Evolutionary conservation across 2,888 invertebrate species (phyloP), one percentile per base, ranked within the genome.

Genomic region (Sturmia bella): DNA sequence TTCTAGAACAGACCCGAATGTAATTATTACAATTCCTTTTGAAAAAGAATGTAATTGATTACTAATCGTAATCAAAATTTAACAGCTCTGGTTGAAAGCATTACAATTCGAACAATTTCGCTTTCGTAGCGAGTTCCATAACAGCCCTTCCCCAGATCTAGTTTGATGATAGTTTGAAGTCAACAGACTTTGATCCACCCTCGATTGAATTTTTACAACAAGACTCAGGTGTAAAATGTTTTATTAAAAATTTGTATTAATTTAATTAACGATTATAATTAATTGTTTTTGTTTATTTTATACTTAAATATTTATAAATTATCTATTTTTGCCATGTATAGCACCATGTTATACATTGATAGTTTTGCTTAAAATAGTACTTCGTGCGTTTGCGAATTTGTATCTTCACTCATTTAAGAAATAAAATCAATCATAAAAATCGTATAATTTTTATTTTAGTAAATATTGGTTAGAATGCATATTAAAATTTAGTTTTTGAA

Each of bases 251-350:
- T 43, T 43, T 32, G 32, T 32, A 32, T 32, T 32, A 32, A 32
- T 32, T 32, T 32, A 32, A 32, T 32, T 32, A 32, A 32, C 32
- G 32, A 32, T 48, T 74, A 37, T 37, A 57, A 39, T 32, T 32
- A 57, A 41, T n/a, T 21, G 0, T 50, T 12, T 50, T 21, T 13
- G 3, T 41, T 41, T 37, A 37, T 12, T 37, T 37, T 9, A 21
- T 41, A 21, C 37, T 39, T 50, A 37, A 48, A 27, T 64, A 70
- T 37, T 12, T 37, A 17, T 54, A 52, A 41, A 57, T 32, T 45
- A 15, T 19, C 48, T 57, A 19, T 72, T 32, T 77, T 73, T 32
- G 77, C 63, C 63, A 69, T 70, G 39, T 81, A 52, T 81, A 81
- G 81, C 81, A 81, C 81, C 81, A 73, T 54, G 39, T 32, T 32